Evolutionary conservation across 1,140 invertebrate species (phyloP).

Genomic region (Dufourea novaeangliae): DNA sequence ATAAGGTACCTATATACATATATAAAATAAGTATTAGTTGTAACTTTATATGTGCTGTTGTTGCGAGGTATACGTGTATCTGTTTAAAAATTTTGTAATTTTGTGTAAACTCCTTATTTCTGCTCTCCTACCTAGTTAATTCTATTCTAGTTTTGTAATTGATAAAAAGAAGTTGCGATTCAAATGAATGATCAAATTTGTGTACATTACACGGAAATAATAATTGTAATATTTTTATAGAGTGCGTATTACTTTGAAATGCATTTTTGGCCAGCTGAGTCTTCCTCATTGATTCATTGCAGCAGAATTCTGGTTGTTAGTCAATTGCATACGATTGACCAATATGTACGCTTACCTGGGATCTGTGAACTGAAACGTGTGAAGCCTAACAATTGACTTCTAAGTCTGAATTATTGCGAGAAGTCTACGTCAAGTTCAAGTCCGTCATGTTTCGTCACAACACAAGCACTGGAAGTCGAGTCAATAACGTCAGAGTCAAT

Average conservation of each 20-base stretch:
- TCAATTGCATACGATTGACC: slow-evolving; percentile 71
- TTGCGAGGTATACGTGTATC: slow-evolving; percentile 69
- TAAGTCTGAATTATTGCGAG: slow-evolving; percentile 71
- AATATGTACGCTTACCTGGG: slow-evolving; percentile 67
- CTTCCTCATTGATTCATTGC: slow-evolving; percentile 72
- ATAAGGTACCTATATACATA: slow-evolving; percentile 65
- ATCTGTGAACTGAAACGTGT: slow-evolving; percentile 68
- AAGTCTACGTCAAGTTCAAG: slow-evolving; percentile 75
- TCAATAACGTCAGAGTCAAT: slow-evolving; percentile 75
- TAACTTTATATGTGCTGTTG: slow-evolving; percentile 73
- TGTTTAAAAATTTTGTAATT: slow-evolving; percentile 69
- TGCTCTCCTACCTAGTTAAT: slow-evolving; percentile 67
- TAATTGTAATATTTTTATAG: slow-evolving; percentile 73
- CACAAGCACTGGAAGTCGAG: slow-evolving; percentile 78
- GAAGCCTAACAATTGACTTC: slow-evolving; percentile 64
- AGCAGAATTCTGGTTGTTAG: slow-evolving; percentile 75
- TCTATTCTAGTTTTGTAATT: slow-evolving; percentile 63
- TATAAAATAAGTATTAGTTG: slow-evolving; percentile 59
- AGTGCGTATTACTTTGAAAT: slow-evolving; percentile 66
- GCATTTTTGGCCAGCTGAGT: slow-evolving; percentile 72
- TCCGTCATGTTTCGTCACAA: slow-evolving; percentile 73
- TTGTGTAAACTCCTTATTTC: slow-evolving; percentile 68
- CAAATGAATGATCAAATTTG: slow-evolving; percentile 64
- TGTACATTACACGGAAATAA: slow-evolving; percentile 60
- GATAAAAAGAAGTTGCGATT: slow-evolving; percentile 62